A percentile compares a stretch with the other conserved stretches of the same genome.
Evolutionary conservation across 1,140 invertebrate species (phyloP).

Genomic region (Euwallacea fornicatus): DNA sequence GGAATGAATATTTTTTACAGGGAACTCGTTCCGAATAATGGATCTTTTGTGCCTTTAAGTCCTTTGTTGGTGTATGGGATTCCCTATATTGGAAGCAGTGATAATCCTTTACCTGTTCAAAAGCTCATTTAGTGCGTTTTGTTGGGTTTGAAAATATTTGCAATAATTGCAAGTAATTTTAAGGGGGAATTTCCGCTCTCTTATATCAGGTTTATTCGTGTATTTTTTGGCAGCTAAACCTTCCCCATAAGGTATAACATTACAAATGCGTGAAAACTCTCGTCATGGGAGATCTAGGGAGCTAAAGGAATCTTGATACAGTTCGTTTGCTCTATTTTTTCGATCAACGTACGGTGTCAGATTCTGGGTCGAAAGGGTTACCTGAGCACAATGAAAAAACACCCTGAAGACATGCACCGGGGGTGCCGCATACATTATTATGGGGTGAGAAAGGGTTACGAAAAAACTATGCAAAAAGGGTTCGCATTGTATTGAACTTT

Average conservation of each 20-base stretch:
- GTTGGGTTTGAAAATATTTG: too few species aligned
- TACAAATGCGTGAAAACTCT: conserved; percentile 46
- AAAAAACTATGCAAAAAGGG: conserved; percentile 55
- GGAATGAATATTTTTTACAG: conserved; percentile 41
- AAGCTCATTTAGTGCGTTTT: too few species aligned
- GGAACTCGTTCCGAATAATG: conserved; percentile 32
- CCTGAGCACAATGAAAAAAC: conserved; percentile 51
- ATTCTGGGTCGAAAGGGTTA: conserved; percentile 53
- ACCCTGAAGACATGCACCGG: conserved; percentile 52
- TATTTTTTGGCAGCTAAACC: too few species aligned
- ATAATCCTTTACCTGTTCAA: conserved; percentile 25
- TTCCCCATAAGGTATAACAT: conserved; percentile 39
- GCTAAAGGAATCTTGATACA: conserved; percentile 51
- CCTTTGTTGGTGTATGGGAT: conserved; percentile 27
- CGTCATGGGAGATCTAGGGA: conserved; percentile 23
- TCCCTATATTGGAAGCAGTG: conserved; percentile 21
- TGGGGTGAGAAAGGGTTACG: conserved; percentile 51
- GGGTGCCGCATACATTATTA: conserved; percentile 51
- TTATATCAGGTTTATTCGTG: too few species aligned
- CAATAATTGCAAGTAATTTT: too few species aligned
- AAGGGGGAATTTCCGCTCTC: too few species aligned
- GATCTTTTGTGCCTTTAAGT: conserved; percentile 24
- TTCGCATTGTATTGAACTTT: conserved; percentile 48
- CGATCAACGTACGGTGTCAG: conserved; percentile 51
- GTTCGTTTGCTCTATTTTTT: conserved; percentile 53